Evolutionary conservation across 2,888 invertebrate genomes (phyloP).

Genomic region (Poecilus cupreus): DNA sequence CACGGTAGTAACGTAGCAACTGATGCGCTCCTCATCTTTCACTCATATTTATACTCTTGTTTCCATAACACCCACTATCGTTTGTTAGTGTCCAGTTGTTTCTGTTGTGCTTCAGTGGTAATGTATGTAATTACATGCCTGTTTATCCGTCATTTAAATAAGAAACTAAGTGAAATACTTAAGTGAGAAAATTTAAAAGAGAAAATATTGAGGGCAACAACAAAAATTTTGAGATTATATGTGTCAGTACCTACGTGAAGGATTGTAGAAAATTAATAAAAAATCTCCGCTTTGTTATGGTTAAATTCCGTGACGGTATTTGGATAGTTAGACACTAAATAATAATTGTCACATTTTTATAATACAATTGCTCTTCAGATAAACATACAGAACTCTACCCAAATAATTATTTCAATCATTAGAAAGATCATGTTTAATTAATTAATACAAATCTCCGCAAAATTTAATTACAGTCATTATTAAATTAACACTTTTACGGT

Average conservation of each 20-base stretch:
- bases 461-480: not conserved
- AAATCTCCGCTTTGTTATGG: not conserved
- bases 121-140: slow-evolving; percentile 36
- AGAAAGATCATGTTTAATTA: not conserved
- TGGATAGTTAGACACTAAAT: too few relatives aligned
- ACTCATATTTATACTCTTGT: slow-evolving; percentile 5
- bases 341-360: too few relatives aligned
- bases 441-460: too few relatives aligned
- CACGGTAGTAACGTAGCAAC: not conserved
- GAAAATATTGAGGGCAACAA: slow-evolving; percentile 13
- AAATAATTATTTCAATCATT: not conserved
- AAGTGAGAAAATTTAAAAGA: not conserved
- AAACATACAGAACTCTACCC: not conserved
- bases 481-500: slow-evolving; percentile 1
- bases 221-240: slow-evolving; percentile 22
- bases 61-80: not conserved
- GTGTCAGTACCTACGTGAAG: slow-evolving; percentile 4
- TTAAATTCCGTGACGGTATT: too few relatives aligned
- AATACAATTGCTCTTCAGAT: not conserved
- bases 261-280: not conserved
- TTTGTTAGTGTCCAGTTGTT: not conserved
- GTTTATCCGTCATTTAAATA: slow-evolving; percentile 9
- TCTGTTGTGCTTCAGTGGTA: slow-evolving; percentile 27
- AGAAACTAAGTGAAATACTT: not conserved
- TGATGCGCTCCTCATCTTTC: not conserved